Base-by-base conservation (phyloP, 1,140 invertebrate species). In the Dendrolimus punctatus region DNA sequence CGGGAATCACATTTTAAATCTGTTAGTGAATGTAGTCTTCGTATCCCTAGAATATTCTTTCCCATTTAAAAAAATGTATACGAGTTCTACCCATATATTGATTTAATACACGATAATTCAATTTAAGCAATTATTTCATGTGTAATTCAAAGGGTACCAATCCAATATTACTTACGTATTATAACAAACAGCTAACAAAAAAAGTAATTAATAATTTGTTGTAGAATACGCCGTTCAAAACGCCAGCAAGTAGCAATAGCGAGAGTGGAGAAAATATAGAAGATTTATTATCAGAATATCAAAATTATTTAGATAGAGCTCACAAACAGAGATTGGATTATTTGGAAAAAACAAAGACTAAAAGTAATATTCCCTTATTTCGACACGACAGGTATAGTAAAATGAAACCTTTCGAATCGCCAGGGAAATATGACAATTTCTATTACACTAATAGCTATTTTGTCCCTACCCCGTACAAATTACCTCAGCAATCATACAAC, bases 251-350 rank as follows among this genome's bases (percentile, higher is more conserved):
- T 39, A 75, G 64, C 59, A 69, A 67, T 9, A 80, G 73, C 58
- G 76, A 79, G 53, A 78, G 76, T 54, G 68, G 77, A 40, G 82
- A 85, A 58, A 71, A 74, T 45, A 60, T 82, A 6, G 77, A 82
- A 57, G 68, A 78, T 54, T 62, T 85, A 37, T 48, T 83, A 58
- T 58, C 66, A 39, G 80, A 85, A 60, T 85, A 85, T 55, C 76
- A 83, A 57, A 64, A 73, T 44, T 75, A 80, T 57, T 73, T 85
- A 64, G 76, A 85, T 36, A 85, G 73, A 62, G 80, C 75, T 9
- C 73, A 83, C 49, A 79, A 76, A 52, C 78, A 80, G 55, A 68
- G 66, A 46, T 49, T 63, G 46, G 64, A 63, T 51, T 78, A 82
- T 45, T 50, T 73, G 38, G 69, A 74, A 59, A 83, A 73, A 57